Evolutionary conservation across 2,797 vertebrate species (phyloP).

Genomic region (Gallinago solitaria): DNA sequence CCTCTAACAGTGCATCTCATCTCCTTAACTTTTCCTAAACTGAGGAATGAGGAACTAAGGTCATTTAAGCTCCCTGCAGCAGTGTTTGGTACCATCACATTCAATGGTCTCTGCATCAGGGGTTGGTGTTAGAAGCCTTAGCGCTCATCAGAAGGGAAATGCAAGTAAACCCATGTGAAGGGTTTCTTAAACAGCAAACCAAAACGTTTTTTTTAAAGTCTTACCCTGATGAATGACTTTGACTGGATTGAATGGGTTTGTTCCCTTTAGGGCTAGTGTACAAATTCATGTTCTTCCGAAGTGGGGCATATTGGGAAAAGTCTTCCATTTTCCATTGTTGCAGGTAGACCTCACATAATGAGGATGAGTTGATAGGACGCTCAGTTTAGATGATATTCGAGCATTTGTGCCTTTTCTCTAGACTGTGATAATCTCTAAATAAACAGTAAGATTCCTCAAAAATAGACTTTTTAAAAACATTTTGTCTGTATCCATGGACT

Average conservation of each 20-base stretch:
- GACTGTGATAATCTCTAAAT: not conserved
- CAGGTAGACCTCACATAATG: not conserved
- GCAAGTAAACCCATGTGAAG: no score
- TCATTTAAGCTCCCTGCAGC: not conserved
- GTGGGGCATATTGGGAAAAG: not conserved
- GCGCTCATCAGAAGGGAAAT: not conserved
- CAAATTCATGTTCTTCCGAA: not conserved
- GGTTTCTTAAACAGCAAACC: not conserved
- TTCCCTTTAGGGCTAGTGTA: not conserved
- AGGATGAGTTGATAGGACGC: not conserved
- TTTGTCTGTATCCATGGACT: not conserved
- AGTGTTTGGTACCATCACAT: not conserved
- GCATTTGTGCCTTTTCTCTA: not conserved
- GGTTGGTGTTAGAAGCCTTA: not conserved
- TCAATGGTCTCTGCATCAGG: fast-evolving
- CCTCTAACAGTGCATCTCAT: not conserved
- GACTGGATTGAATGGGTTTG: not conserved
- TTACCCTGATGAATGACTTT: not conserved
- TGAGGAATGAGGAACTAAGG: not conserved
- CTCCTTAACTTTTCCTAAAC: not conserved
- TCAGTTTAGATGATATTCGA: not conserved
- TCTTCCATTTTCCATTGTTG: not conserved
- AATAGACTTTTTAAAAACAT: not conserved
- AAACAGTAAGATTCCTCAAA: not conserved
- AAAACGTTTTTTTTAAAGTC: not conserved